These are phyloP conservation scores for Axinella damicornis DNA, from an alignment of 37 sponge, comb jelly and placozoan genomes.

Conservation along the genomic window DNA sequence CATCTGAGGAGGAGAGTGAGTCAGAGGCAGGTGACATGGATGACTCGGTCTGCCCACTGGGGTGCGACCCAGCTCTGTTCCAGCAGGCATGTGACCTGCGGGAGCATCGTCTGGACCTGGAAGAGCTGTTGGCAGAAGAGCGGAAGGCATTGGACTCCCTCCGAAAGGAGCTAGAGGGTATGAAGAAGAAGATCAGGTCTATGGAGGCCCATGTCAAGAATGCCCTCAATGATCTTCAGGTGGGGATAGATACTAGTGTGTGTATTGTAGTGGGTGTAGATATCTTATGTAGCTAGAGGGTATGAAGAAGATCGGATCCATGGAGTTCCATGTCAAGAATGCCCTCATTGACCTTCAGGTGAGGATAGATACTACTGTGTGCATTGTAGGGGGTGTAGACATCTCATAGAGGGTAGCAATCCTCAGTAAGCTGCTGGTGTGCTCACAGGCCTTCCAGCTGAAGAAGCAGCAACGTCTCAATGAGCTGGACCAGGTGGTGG, in stretches of 20 bases:
- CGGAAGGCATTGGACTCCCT: constrained; percentile 80
- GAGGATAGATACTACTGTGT: no score
- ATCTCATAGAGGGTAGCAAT: no score
- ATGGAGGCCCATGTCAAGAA: constrained; percentile 91
- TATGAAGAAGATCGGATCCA: no score
- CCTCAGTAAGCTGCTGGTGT: no score
- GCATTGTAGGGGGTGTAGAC: no score
- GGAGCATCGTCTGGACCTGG: constrained; percentile 88
- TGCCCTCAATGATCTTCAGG: constrained; percentile 86
- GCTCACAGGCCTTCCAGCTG: constrained; percentile 61
- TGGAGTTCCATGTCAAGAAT: no score
- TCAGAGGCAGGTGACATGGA: constrained; percentile 68
- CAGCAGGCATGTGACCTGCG: constrained; percentile 78
- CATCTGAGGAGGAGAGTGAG: constrained; percentile 66
- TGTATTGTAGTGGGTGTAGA: no score
- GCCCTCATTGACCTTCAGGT: no score
- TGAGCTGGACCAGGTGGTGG: constrained; percentile 92
- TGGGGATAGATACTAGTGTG: no score
- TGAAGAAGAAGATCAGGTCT: constrained; percentile 93
- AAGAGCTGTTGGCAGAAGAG: constrained; percentile 89
- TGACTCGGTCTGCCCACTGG: constrained; percentile 92
- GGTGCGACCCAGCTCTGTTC: constrained; percentile 90
- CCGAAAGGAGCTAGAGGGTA: constrained; percentile 86
- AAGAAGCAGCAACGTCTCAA: constrained; percentile 98
- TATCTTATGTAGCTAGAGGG: no score